Conservation (phyloP, 1,140 invertebrate species). For the Trypoxylus dichotomus region DNA sequence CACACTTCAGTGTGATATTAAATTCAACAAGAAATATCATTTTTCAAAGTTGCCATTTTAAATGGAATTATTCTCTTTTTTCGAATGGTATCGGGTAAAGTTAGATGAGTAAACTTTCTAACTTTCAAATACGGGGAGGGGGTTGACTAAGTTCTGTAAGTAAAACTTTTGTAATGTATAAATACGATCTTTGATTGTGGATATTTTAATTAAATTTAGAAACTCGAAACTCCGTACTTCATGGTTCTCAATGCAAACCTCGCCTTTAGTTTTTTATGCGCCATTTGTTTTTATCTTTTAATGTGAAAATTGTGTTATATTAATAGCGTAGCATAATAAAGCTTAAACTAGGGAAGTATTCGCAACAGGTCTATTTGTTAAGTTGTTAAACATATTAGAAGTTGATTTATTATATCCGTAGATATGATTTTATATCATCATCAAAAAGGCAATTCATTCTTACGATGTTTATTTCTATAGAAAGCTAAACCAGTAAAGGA, state of each 20-base stretch:
- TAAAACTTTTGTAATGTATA: slow-evolving; percentile 28
- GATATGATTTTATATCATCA: no score
- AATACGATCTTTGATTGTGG: slow-evolving; percentile 30
- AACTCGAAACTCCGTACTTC: not conserved
- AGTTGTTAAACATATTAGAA: no score
- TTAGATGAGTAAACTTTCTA: slow-evolving; percentile 32
- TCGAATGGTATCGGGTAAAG: slow-evolving; percentile 25
- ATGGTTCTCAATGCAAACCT: not conserved
- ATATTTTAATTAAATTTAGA: slow-evolving; percentile 32
- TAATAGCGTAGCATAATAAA: no score
- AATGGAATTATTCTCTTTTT: slow-evolving; percentile 18
- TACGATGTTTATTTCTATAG: no score
- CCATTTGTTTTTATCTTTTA: no score
- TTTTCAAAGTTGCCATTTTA: slow-evolving; percentile 20
- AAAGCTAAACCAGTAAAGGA: no score
- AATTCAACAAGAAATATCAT: slow-evolving; percentile 26
- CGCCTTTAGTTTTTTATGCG: no score
- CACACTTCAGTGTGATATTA: slow-evolving; percentile 23
- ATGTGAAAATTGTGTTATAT: no score
- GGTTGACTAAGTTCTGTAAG: slow-evolving; percentile 24
- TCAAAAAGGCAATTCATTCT: no score
- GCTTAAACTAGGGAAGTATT: no score
- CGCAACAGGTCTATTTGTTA: no score
- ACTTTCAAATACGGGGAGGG: slow-evolving; percentile 25
- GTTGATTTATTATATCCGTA: no score